A percentile compares a stretch with the other conserved stretches of the same genome.
Conservation (phyloP, 1,140 invertebrate species). For the Cyclina sinensis region DNA sequence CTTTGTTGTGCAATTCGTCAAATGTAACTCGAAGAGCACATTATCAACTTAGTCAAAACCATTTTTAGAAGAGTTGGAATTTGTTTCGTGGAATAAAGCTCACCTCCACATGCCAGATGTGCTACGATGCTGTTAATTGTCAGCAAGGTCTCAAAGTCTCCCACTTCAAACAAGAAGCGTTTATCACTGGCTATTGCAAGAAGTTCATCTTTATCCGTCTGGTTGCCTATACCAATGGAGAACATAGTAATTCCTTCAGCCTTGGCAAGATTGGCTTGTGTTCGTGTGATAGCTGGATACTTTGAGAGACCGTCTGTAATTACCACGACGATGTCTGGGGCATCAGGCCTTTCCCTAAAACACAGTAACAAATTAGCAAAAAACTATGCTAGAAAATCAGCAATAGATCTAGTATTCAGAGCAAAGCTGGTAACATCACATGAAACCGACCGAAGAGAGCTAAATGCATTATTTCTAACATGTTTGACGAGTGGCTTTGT, state of each 20-base stretch:
- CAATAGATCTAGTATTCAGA: too few relatives aligned
- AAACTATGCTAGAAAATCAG: too few relatives aligned
- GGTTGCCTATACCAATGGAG: slow-evolving; percentile 76
- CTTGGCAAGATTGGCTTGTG: slow-evolving; percentile 68
- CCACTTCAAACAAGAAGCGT: slow-evolving; percentile 42
- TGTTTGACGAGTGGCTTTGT: too few relatives aligned
- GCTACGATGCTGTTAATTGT: slow-evolving; percentile 43
- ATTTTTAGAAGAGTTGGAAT: neutral
- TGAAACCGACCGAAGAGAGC: too few relatives aligned
- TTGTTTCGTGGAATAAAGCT: neutral
- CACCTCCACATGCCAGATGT: slow-evolving; percentile 62
- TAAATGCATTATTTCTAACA: too few relatives aligned
- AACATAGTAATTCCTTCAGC: slow-evolving; percentile 76
- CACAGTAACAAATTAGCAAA: too few relatives aligned
- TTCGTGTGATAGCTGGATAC: slow-evolving; percentile 63
- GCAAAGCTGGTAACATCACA: too few relatives aligned
- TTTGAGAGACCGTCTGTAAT: slow-evolving; percentile 79
- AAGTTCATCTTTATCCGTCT: slow-evolving; percentile 48
- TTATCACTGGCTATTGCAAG: slow-evolving; percentile 46
- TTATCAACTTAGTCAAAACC: too few relatives aligned
- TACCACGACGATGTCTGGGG: slow-evolving; percentile 77
- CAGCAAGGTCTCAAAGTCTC: slow-evolving; percentile 29
- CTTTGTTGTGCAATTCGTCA: too few relatives aligned
- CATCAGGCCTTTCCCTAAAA: slow-evolving; percentile 72
- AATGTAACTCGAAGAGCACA: too few relatives aligned